Percentiles rank a stretch among this genome's conserved stretches.
Evolutionary conservation across 2,888 invertebrate species (phyloP).

Genomic region (Chydorus sphaericus): DNA sequence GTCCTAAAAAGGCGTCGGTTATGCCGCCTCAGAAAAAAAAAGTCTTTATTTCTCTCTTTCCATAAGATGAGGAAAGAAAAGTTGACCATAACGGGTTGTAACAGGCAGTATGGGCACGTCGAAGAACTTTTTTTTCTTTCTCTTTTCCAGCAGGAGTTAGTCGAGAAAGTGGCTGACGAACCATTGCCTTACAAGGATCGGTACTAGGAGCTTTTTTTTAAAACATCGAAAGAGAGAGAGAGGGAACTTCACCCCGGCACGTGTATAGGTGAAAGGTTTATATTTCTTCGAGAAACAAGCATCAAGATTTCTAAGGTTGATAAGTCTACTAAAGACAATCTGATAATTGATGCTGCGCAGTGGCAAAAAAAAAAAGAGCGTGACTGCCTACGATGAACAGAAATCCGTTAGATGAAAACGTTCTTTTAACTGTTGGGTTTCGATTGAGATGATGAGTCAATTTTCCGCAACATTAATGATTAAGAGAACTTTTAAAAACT

Average conservation of each 20-base stretch:
- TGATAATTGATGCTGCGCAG: too few species aligned
- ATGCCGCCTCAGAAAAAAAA: not conserved
- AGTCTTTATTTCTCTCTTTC: not conserved
- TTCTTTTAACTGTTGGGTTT: too few species aligned
- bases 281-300: too few species aligned
- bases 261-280: not conserved
- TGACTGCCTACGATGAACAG: too few species aligned
- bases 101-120: not conserved
- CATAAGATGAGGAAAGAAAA: not conserved
- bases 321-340: too few species aligned
- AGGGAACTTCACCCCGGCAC: not conserved
- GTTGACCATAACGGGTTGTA: conserved; percentile 1
- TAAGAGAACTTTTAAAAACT: too few species aligned
- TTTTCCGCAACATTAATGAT: too few species aligned
- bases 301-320: too few species aligned
- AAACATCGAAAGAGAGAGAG: not conserved
- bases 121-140: not conserved
- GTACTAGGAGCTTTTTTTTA: not conserved
- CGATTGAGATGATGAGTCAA: too few species aligned
- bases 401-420: too few species aligned
- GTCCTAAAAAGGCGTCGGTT: conserved; percentile 3
- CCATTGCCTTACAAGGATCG: conserved; percentile 2
- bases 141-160: not conserved
- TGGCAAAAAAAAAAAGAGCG: too few species aligned
- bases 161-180: conserved; percentile 6